A percentile compares a stretch with the other conserved stretches of the same genome.
Conservation (phyloP, 2,113 vertebrate genomes). For the Oncorhynchus masou region DNA sequence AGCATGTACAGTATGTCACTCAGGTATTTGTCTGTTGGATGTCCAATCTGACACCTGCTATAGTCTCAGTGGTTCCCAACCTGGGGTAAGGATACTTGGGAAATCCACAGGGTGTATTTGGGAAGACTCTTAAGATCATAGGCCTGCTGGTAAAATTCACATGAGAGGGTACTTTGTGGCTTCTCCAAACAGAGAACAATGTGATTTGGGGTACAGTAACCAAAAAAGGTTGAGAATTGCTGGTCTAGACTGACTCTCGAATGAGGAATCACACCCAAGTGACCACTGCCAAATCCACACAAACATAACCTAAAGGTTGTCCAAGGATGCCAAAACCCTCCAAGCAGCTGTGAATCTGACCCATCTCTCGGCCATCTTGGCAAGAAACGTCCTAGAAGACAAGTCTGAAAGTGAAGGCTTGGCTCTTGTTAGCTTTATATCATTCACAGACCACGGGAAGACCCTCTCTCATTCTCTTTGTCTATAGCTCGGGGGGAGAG, state of each 20-base stretch:
- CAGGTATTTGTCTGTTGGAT: neutral
- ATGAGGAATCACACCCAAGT: neutral
- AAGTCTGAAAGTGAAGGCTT: neutral
- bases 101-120: no score
- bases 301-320: no score
- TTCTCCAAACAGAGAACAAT: no score
- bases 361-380: neutral
- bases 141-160: no score
- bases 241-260: neutral
- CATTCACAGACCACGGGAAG: neutral
- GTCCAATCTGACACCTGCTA: neutral
- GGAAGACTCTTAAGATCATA: no score
- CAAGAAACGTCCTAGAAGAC: neutral
- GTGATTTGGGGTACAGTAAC: no score
- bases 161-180: no score
- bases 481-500: neutral
- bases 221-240: no score
- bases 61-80: neutral
- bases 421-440: constrained; percentile 1
- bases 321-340: neutral
- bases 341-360: neutral
- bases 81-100: no score
- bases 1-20: neutral
- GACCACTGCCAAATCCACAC: neutral
- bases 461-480: neutral